Conservation (phyloP, 2,797 vertebrate genomes). For the Diplodus puntazzo region DNA sequence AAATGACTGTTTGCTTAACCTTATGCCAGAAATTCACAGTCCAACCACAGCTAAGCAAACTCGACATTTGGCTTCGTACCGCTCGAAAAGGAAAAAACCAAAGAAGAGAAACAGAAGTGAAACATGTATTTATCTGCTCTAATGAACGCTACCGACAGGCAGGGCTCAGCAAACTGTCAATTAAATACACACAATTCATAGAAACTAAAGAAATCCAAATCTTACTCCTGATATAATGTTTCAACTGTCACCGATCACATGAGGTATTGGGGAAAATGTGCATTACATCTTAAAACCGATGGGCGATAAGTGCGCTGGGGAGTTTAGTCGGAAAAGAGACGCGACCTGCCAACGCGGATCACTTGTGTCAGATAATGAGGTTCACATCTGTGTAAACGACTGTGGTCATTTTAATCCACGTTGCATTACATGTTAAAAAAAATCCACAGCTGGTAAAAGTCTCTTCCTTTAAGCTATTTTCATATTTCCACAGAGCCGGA, state of each 20-base stretch:
- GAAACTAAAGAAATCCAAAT: not conserved
- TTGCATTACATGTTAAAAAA: not conserved
- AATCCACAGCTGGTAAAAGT: not conserved
- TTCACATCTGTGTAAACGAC: not conserved
- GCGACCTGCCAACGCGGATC: not conserved
- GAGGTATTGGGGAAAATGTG: not conserved
- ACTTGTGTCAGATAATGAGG: slow-evolving; percentile 4
- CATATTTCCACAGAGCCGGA: slow-evolving; percentile 66
- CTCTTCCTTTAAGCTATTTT: slow-evolving; percentile 1
- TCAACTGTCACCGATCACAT: not conserved
- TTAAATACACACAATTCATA: not conserved
- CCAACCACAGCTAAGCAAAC: not conserved
- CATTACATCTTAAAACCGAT: not conserved
- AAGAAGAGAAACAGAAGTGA: not conserved
- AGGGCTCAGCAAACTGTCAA: not conserved
- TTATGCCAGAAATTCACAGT: not conserved
- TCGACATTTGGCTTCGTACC: not conserved
- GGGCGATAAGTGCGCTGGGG: not conserved
- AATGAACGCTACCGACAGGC: not conserved
- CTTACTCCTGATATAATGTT: not conserved
- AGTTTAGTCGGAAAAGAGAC: not conserved
- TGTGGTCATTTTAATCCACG: not conserved
- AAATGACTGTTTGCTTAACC: not conserved
- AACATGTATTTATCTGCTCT: not conserved
- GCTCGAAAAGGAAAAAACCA: not conserved